Evolutionary conservation across 2,888 invertebrate genomes (phyloP).

Genomic region (Pyrrhosoma nymphula): DNA sequence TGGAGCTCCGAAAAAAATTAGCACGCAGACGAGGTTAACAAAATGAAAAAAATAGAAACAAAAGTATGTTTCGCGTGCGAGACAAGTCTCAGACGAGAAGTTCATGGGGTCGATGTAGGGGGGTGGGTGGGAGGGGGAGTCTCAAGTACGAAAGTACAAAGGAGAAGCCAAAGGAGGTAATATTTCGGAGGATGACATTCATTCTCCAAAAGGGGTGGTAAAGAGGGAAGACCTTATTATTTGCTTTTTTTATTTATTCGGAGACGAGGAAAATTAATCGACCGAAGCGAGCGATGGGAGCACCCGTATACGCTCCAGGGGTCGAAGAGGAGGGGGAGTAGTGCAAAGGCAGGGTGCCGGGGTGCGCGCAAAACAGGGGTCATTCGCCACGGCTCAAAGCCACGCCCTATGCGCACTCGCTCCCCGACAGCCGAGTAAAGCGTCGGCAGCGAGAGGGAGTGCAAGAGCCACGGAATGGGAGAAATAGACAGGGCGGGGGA

Average conservation of each 20-base stretch:
- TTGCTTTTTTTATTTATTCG: neutral
- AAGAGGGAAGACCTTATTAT: neutral
- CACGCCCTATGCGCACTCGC: neutral
- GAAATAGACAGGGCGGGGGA: neutral
- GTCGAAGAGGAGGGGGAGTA: neutral
- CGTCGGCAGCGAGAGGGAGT: neutral
- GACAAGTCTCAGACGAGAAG: neutral
- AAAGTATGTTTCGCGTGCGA: neutral
- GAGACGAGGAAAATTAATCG: slow-evolving; percentile 22
- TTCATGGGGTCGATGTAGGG: neutral
- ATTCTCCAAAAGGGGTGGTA: neutral
- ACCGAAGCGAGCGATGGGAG: neutral
- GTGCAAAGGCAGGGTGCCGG: neutral
- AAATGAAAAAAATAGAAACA: neutral
- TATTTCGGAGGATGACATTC: neutral
- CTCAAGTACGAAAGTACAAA: neutral
- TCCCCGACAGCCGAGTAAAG: neutral
- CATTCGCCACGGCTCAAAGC: slow-evolving; percentile 7
- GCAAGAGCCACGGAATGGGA: neutral
- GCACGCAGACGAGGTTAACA: neutral
- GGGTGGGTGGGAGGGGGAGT: neutral
- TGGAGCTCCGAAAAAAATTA: slow-evolving; percentile 13
- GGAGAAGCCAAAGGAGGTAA: neutral
- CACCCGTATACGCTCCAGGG: neutral
- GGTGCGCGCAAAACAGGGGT: neutral